Evolutionary conservation across 2,113 vertebrate genomes (phyloP).

Genomic region (Toxotes chatareus): DNA sequence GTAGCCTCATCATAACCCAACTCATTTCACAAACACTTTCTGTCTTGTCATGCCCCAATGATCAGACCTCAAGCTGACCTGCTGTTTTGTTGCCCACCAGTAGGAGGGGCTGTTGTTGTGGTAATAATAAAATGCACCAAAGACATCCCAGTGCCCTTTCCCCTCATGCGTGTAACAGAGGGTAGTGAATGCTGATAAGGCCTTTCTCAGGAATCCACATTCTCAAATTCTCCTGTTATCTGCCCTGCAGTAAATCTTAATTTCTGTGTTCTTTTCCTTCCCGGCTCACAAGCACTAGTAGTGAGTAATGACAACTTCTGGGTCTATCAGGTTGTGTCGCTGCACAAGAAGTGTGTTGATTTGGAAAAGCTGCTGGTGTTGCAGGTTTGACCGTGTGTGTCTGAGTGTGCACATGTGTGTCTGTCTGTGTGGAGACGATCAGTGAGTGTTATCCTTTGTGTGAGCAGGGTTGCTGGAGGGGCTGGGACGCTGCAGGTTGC

Average conservation of each 20-base stretch:
- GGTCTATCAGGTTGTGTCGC: conserved; percentile 7
- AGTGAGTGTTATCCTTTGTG: conserved; percentile 55
- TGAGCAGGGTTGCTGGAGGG: conserved; percentile 26
- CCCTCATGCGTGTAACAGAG: conserved; percentile 1
- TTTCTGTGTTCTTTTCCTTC: conserved; percentile 40
- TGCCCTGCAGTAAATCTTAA: conserved; percentile 26
- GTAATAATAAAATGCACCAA: conserved; percentile 41
- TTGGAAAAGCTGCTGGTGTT: conserved; percentile 63
- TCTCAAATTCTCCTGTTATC: conserved; percentile 45
- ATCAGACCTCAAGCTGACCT: neutral
- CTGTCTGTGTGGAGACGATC: conserved; percentile 7
- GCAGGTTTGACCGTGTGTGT: conserved; percentile 22
- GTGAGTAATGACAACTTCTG: conserved; percentile 43
- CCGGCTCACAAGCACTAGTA: conserved; percentile 31
- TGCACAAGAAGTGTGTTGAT: conserved; percentile 38
- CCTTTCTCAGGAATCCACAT: conserved; percentile 15
- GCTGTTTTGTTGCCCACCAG: conserved; percentile 63
- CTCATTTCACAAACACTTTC: neutral
- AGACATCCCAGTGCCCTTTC: neutral
- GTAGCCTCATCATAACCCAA: no score
- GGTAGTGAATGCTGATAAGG: conserved; percentile 22
- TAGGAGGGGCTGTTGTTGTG: conserved; percentile 68
- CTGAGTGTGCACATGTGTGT: neutral
- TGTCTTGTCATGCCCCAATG: neutral
- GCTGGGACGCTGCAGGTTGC: conserved; percentile 51